A percentile compares a stretch with the other conserved stretches of the same genome.
Evolutionary conservation across 2,797 vertebrate genomes (phyloP).

Genomic region (Fringilla coelebs): DNA sequence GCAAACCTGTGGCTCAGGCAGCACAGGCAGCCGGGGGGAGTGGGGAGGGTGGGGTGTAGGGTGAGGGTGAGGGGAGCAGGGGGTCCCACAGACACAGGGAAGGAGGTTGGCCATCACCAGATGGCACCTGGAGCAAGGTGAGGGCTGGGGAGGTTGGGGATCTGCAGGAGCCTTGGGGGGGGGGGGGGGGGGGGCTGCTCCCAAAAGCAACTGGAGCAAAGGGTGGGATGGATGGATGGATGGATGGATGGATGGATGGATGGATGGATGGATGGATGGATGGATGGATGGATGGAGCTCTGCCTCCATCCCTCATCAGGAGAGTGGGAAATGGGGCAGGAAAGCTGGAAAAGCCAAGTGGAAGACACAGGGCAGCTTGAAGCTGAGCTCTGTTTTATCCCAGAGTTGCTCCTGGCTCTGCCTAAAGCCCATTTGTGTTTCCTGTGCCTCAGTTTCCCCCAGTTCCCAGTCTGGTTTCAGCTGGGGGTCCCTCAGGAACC

Average conservation of each 20-base stretch:
- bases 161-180: rapidly evolving
- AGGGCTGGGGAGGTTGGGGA: neutral
- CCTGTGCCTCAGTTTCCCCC: neutral
- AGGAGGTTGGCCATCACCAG: neutral
- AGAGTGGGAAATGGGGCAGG: neutral
- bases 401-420: neutral
- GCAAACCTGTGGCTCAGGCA: neutral
- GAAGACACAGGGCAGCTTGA: neutral
- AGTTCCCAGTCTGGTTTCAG: neutral
- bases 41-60: rapidly evolving
- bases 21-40: neutral
- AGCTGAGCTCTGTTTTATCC: neutral
- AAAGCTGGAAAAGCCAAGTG: neutral
- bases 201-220: neutral
- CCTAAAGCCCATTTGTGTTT: neutral
- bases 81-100: neutral
- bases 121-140: rapidly evolving
- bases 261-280: neutral
- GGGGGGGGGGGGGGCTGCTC: rapidly evolving
- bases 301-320: neutral
- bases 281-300: neutral
- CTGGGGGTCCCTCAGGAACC: neutral
- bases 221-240: neutral
- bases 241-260: neutral
- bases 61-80: neutral